Base-by-base conservation (phyloP, 2,797 vertebrate genomes). In the Anolis apletophallus region DNA sequence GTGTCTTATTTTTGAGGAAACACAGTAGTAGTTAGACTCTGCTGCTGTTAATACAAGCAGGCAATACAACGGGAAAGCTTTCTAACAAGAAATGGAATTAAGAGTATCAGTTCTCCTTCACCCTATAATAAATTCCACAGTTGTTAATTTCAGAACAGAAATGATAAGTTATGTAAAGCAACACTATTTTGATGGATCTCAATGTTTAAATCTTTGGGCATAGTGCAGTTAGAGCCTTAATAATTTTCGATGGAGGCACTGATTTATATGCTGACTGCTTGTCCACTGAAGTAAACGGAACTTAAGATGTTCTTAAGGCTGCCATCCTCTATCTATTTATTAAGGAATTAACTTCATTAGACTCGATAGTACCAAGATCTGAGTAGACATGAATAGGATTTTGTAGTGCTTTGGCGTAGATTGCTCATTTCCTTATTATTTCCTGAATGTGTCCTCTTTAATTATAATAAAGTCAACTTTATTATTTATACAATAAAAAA, bases 121-220 rank as follows among this genome's bases (percentile, higher is more conserved):
- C 11, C 2, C 32, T 14, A 78, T 75, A 87, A 77, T 91, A 92
- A 78, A 59, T 91, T 89, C 46, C 75, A 61, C 61, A 91, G 89
- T 85, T 90, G 57, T 85, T 78, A 89, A 71, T 87, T 88, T 92
- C 14, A 89, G 92, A 93, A 92, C 78, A 92, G 88, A 88, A 86
- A 88, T 88, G 73, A 29, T 29, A 80, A 54, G 26, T 87, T 93
- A 88, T 87, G 36, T 88, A 89, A 91, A 91, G 85, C 87, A 64
- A 81, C 74, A 90, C 88, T 77, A 9, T 50, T 88, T 87, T 71
- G 80, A 14, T 83, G 91, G 68, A 91, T 76, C 6, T 3, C 23
- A 13, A 57, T 59, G 75, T 26, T 83, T 46, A 84, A 67, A 81
- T 74, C 55, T 61, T 54, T 80, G 59, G 69, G 26, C 46, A 81